These are phyloP conservation scores for Denticeps clupeoides DNA, from an alignment of 2,797 vertebrate genomes.

Conservation along the genomic window DNA sequence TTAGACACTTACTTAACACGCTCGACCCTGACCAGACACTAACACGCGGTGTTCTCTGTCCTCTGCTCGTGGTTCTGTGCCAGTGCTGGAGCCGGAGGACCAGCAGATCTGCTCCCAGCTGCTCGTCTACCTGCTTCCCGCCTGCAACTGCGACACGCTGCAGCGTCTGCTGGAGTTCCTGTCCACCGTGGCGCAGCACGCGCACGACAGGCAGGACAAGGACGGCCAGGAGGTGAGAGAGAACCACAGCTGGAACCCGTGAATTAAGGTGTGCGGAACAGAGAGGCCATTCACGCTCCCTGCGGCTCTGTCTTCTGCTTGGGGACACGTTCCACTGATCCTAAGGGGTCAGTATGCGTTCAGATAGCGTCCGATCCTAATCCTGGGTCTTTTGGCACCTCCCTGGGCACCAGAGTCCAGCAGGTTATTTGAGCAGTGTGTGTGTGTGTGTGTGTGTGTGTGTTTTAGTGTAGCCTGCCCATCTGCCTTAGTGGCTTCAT, in stretches of 20 bases:
- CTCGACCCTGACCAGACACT: no score
- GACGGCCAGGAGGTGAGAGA: constrained; percentile 82
- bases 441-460: neutral
- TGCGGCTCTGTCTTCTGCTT: no score
- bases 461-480: neutral
- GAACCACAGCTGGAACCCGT: no score
- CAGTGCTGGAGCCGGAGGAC: constrained; percentile 79
- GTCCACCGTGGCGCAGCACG: constrained; percentile 76
- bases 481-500: no score
- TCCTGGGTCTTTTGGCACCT: neutral
- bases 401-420: neutral
- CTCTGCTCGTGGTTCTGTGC: neutral
- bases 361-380: neutral
- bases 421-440: neutral
- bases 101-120: constrained; percentile 73
- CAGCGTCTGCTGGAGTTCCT: constrained; percentile 85
- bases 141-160: constrained; percentile 92
- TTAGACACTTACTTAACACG: no score
- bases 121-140: constrained; percentile 86
- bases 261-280: no score
- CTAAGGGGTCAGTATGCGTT: no score
- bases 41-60: neutral
- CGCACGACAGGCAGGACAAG: constrained; percentile 70
- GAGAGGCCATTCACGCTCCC: no score
- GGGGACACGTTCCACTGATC: no score